Base-by-base conservation (phyloP, 2,797 vertebrate genomes). In the Pangasius krempfi region DNA sequence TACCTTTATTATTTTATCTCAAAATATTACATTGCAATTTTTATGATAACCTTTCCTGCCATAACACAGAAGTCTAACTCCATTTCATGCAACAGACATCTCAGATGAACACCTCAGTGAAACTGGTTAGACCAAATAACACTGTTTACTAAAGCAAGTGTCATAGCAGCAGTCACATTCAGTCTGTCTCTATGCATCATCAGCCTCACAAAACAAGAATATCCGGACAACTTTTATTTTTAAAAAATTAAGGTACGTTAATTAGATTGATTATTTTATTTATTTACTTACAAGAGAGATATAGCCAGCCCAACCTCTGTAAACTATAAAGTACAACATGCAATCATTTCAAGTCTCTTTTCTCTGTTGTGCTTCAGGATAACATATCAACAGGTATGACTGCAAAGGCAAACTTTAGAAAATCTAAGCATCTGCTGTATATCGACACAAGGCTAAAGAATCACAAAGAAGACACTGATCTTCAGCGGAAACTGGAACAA, bases 401-500 rank as follows among this genome's bases (percentile, higher is more conserved):
- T 54, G 80, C 89, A 22, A 83, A 84, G 66, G 12, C 83, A 60
- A 90, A 91, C 27, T 80, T 89, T 27, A 92, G 79, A 85, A 89
- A 88, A 89, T 76, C 90, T 9, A 90, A 84, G 56, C 85, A 89
- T 64, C 88, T 88, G 22, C 89, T 89, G 20, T 92, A 89, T 62
- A 92, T 80, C 62, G 91, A 95, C 4, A 89, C 95, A 60, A 93
- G 89, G 85, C 92, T 93, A 84, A 84, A 93, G 86, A 97, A 97
- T 92, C 93, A 93, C 72, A 95, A 92, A 79, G 96, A 95, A 80
- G 94, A 96, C 4, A 81, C 89, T 60, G 91, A 93, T 3, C 95
- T 96, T n/a, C 94, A 93, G 85, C 90, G 86, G 16, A 95, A 93
- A 88, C 92, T 97, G 3, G 92, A 92, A 75, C 92, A 83, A 89